A percentile compares a stretch with the other conserved stretches of the same genome.
Conservation (phyloP, 2,797 vertebrate genomes). For the Hemibagrus guttatus region DNA sequence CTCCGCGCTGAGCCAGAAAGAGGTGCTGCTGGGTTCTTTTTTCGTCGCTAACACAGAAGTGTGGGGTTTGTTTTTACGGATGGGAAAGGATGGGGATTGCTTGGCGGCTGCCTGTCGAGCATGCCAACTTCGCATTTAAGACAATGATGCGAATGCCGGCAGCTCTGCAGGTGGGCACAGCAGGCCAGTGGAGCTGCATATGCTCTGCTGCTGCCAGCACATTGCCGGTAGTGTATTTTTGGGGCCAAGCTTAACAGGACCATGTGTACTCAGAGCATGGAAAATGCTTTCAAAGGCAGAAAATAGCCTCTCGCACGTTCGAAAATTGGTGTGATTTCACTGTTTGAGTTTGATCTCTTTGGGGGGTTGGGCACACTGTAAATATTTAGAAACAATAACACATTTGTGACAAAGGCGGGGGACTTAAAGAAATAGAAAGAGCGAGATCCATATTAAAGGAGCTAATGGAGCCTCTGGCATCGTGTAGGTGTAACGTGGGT, state of each 20-base stretch:
- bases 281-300: constrained; percentile 69
- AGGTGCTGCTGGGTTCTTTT: constrained; percentile 49
- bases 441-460: constrained; percentile 31
- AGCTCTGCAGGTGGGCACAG: constrained; percentile 56
- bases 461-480: constrained; percentile 25
- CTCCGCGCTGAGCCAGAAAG: constrained; percentile 46
- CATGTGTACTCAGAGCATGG: constrained; percentile 58
- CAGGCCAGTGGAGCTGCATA: constrained; percentile 63
- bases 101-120: constrained; percentile 55
- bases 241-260: constrained; percentile 62
- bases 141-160: constrained; percentile 63
- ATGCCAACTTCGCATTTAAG: constrained; percentile 64
- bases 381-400: constrained; percentile 62
- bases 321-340: constrained; percentile 65
- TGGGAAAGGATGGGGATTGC: constrained; percentile 46
- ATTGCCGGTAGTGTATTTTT: constrained; percentile 64
- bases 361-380: constrained; percentile 55
- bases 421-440: constrained; percentile 48
- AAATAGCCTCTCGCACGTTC: constrained; percentile 63
- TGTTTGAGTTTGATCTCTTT: constrained; percentile 61
- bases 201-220: constrained; percentile 60
- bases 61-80: constrained; percentile 48
- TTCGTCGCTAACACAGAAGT: constrained; percentile 49
- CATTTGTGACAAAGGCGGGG: constrained; percentile 41
- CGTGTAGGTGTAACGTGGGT: constrained; percentile 24